These are phyloP conservation scores for Heteropelma amictum DNA, from an alignment of 2,888 invertebrate species.

Conservation along the genomic window DNA sequence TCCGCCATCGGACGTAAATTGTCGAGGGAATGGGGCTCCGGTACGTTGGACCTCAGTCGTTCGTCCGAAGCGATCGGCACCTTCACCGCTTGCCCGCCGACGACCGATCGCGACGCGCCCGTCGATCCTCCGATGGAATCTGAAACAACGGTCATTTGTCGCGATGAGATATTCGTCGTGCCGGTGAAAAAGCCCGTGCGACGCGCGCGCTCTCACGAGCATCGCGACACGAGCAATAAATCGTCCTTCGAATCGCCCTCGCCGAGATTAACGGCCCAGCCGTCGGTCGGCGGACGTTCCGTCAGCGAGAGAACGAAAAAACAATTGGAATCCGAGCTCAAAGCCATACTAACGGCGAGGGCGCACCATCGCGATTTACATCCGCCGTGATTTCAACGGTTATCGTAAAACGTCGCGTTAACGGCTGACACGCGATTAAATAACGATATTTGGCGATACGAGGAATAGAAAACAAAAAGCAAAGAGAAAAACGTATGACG, in stretches of 20 bases:
- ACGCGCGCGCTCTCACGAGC: slow-evolving; percentile 75
- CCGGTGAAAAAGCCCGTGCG: slow-evolving; percentile 71
- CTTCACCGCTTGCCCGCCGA: slow-evolving; percentile 68
- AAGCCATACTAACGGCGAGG: slow-evolving; percentile 75
- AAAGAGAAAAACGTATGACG: neutral
- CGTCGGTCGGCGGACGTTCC: slow-evolving; percentile 74
- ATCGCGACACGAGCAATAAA: slow-evolving; percentile 66
- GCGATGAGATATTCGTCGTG: slow-evolving; percentile 46
- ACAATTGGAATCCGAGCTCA: slow-evolving; percentile 75
- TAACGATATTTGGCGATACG: slow-evolving; percentile 1
- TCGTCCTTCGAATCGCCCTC: slow-evolving; percentile 66
- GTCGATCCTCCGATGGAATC: slow-evolving; percentile 58
- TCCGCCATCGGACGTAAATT: slow-evolving; percentile 73
- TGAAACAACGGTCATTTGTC: neutral
- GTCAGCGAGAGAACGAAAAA: slow-evolving; percentile 75
- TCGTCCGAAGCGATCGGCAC: slow-evolving; percentile 72
- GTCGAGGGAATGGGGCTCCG: slow-evolving; percentile 76
- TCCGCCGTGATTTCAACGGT: slow-evolving; percentile 73
- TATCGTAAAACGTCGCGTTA: slow-evolving; percentile 33
- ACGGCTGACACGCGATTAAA: slow-evolving; percentile 61
- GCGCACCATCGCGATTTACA: slow-evolving; percentile 76
- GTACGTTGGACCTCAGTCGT: slow-evolving; percentile 70
- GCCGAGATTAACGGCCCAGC: slow-evolving; percentile 71
- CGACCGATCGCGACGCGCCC: slow-evolving; percentile 64
- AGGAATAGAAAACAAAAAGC: no score